Base-by-base conservation (phyloP, 2,888 invertebrate genomes). In the Hydropsyche betteni region DNA sequence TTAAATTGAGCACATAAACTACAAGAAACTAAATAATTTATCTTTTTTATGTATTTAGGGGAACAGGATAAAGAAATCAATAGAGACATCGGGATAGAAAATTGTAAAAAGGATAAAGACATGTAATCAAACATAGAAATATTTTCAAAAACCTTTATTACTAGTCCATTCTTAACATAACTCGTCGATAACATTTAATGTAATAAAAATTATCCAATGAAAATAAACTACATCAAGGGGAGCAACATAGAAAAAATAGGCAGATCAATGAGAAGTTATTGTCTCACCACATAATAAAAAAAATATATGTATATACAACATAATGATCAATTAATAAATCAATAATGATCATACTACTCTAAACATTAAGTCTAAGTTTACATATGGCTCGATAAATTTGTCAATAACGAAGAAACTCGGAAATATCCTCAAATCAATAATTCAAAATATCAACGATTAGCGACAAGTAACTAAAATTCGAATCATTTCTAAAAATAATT, bases 271-370 rank as follows among this genome's bases (percentile, higher is more conserved):
- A 61, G 61, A 61, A 64, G 34, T 64, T 64, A 64, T 64, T 64
- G 64, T 64, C 64, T 64, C 64, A 64, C 36, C 64, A 64, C 64
- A 64, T 64, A 64, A 64, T 64, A 64, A 64, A 64, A 64, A 64
- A 64, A 64, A 61, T 33, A 64, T 33, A 64, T 64, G 34, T 36
- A 64, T 36, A 4, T 64, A 36, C 36, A 64, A 64, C 24, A n/a
- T 64, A 64, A 61, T 33, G 34, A 24, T 61, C 24, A 2, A 24
- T 24, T 24, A 24, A 24, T 24, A 24, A n/a, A 24, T 24, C 24
- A 24, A 24, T 24, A 24, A 24, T 24, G 24, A 24, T 24, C 24
- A 24, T 24, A 61, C 61, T 64, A 64, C 12, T 12, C 36, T 64
- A 64, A 24, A 64, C 34, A 34, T 34, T 64, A 36, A 64, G 33